Conservation (phyloP, 2,797 vertebrate genomes). For the Cygnus olor region DNA sequence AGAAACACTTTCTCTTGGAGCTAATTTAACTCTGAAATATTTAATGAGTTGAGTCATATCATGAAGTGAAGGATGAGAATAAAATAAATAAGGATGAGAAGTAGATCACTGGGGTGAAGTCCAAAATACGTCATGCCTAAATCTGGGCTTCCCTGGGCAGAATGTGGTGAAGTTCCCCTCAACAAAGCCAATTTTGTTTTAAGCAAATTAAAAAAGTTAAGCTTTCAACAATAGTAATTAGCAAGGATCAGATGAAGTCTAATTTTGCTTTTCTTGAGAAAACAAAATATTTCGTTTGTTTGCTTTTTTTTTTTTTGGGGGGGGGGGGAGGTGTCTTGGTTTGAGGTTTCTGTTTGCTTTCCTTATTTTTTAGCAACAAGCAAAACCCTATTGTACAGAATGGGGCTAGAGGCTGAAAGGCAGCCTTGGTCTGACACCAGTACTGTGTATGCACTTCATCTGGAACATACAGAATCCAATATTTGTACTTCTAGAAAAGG, state of each 20-base stretch:
- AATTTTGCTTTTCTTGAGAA: conserved; percentile 63
- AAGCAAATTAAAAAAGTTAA: conserved; percentile 62
- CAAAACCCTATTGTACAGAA: conserved; percentile 41
- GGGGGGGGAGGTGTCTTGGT: neutral
- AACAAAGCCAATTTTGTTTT: conserved; percentile 37
- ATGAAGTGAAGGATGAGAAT: conserved; percentile 69
- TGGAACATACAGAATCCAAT: neutral
- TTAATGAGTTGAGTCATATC: conserved; percentile 75
- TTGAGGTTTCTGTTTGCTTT: conserved; percentile 45
- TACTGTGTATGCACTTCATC: neutral
- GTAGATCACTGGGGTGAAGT: conserved; percentile 49
- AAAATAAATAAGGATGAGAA: conserved; percentile 53
- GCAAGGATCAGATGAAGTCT: conserved; percentile 30
- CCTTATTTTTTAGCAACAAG: conserved; percentile 34
- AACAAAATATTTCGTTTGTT: conserved; percentile 22
- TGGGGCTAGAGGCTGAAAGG: neutral
- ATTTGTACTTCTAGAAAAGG: neutral
- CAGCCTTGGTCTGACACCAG: neutral
- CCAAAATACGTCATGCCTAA: conserved; percentile 64
- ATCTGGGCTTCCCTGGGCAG: neutral
- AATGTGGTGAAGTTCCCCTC: conserved; percentile 46
- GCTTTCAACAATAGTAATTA: conserved; percentile 66
- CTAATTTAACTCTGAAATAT: conserved; percentile 53
- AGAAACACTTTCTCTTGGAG: conserved; percentile 69
- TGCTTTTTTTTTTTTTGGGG: neutral